Conservation (phyloP, 2,888 invertebrate genomes). For the Lissocephala sabroskyi region DNA sequence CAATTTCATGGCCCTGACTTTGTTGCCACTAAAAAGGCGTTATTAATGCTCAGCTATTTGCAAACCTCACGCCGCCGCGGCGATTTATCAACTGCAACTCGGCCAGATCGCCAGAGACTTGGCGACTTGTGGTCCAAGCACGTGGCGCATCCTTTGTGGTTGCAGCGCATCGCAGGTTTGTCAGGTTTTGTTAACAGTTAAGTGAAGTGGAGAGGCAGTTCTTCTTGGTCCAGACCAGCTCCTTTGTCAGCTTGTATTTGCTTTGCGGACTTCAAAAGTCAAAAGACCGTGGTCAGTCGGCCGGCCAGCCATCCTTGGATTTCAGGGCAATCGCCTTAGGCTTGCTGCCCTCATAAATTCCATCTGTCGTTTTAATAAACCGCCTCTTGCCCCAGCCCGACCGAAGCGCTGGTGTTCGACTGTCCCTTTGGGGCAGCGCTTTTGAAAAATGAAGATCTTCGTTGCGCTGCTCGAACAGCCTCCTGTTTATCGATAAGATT, state of each 20-base stretch:
- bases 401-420: no score
- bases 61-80: conserved; percentile 41
- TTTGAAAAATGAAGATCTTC: conserved; percentile 41
- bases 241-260: conserved; percentile 36
- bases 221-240: conserved; percentile 1
- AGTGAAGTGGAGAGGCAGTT: conserved; percentile 31
- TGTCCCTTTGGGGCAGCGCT: background rate
- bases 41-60: conserved; percentile 51
- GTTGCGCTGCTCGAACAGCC: conserved; percentile 13
- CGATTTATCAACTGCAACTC: conserved; percentile 31
- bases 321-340: conserved; percentile 7
- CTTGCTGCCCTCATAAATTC: conserved; percentile 41
- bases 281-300: background rate
- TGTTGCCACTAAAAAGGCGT: conserved; percentile 37
- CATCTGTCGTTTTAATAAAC: conserved; percentile 45
- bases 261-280: conserved; percentile 8
- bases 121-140: conserved; percentile 23
- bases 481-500: conserved; percentile 26
- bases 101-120: no score
- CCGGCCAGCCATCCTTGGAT: background rate
- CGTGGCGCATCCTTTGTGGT: conserved; percentile 23
- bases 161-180: conserved; percentile 12
- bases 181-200: conserved; percentile 37
- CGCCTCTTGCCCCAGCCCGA: conserved; percentile 18
- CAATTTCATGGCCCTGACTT: conserved; percentile 11